Percentiles rank a stretch among this genome's conserved stretches.
Evolutionary conservation across 2,797 vertebrate genomes (phyloP).

Genomic region (Mormyrus hasselquistii): DNA sequence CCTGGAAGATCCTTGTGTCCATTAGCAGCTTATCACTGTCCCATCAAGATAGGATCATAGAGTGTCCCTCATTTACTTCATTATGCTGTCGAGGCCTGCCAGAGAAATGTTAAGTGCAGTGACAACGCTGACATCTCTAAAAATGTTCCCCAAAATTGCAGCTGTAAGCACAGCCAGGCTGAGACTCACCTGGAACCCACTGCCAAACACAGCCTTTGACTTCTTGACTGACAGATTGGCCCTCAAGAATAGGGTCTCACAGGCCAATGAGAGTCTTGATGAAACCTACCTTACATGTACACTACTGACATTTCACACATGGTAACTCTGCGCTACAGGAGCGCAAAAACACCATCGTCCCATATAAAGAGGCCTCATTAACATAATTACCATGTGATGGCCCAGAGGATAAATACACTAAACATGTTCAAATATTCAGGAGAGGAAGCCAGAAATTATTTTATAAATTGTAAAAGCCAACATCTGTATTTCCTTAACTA

Average conservation of each 20-base stretch:
- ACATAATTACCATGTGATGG: not conserved
- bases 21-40: conserved; percentile 36
- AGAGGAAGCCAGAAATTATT: conserved; percentile 16
- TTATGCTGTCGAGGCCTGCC: conserved; percentile 36
- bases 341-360: not conserved
- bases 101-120: conserved; percentile 31
- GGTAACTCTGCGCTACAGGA: not conserved
- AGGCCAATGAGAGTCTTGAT: not conserved
- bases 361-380: conserved; percentile 8
- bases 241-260: conserved; percentile 6
- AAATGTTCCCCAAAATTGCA: conserved; percentile 18
- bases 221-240: conserved; percentile 7
- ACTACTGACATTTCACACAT: not conserved
- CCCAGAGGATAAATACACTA: conserved; percentile 2
- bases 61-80: conserved; percentile 34
- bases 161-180: conserved; percentile 19
- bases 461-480: conserved; percentile 1
- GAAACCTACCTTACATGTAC: not conserved
- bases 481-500: conserved; percentile 9
- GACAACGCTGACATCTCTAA: conserved; percentile 28
- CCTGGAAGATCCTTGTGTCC: conserved; percentile 32
- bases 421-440: conserved; percentile 14
- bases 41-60: conserved; percentile 36
- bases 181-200: conserved; percentile 20
- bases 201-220: conserved; percentile 27